A percentile compares a stretch with the other conserved stretches of the same genome.
Evolutionary conservation across 2,797 vertebrate genomes (phyloP).

Genomic region (Sebastes umbrosus): DNA sequence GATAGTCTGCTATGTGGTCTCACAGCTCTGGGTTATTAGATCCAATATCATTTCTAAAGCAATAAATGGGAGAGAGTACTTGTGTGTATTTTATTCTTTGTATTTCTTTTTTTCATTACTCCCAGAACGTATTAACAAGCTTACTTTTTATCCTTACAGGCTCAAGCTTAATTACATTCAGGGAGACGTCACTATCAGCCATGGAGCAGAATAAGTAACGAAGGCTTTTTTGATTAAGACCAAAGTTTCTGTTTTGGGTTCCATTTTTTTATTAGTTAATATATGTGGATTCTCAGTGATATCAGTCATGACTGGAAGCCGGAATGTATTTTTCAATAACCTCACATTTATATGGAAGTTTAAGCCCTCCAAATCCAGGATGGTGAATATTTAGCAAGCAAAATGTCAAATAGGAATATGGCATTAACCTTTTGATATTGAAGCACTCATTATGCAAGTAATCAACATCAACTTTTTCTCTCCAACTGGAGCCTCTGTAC

Average conservation of each 20-base stretch:
- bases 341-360: conserved; percentile 68
- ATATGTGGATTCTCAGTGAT: conserved; percentile 71
- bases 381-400: conserved; percentile 73
- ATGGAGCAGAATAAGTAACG: conserved; percentile 73
- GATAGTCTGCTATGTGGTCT: conserved; percentile 66
- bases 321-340: conserved; percentile 71
- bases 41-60: conserved; percentile 79
- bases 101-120: conserved; percentile 78
- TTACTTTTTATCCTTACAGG: conserved; percentile 82
- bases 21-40: conserved; percentile 77
- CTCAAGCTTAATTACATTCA: conserved; percentile 83
- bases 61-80: conserved; percentile 75
- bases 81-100: conserved; percentile 72
- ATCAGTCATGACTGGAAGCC: conserved; percentile 57
- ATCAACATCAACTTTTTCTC: conserved; percentile 28
- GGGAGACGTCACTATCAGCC: conserved; percentile 60
- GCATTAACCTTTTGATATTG: conserved; percentile 68
- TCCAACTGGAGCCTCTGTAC: background rate
- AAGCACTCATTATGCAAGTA: conserved; percentile 61
- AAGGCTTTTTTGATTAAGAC: conserved; percentile 79
- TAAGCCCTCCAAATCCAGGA: conserved; percentile 71
- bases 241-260: conserved; percentile 77
- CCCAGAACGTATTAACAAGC: conserved; percentile 82
- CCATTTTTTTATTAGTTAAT: conserved; percentile 75
- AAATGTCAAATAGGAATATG: conserved; percentile 76